Conservation (phyloP, 2,888 invertebrate genomes). For the Pandemis heparana region DNA sequence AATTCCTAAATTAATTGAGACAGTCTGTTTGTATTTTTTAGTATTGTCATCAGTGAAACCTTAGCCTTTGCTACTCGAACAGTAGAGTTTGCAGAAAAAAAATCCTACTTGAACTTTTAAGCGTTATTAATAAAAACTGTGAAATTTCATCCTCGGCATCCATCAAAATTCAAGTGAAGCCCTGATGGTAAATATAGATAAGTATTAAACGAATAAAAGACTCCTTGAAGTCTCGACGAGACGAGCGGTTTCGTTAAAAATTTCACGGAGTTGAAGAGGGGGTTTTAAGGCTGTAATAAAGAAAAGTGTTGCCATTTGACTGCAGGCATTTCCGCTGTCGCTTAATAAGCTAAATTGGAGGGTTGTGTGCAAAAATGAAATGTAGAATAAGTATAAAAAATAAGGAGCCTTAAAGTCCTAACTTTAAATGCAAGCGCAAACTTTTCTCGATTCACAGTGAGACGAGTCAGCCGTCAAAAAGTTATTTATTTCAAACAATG, state of each 20-base stretch:
- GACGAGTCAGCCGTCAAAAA: no score
- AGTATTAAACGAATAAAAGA: slow-evolving; percentile 39
- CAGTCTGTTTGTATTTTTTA: no score
- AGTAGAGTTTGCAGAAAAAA: neutral
- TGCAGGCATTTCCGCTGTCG: slow-evolving; percentile 12
- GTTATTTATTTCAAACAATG: no score
- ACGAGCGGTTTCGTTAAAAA: slow-evolving; percentile 28
- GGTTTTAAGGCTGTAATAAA: slow-evolving; percentile 37
- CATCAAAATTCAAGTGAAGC: slow-evolving; percentile 29
- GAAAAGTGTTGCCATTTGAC: slow-evolving; percentile 33
- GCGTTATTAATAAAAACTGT: neutral
- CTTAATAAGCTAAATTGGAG: slow-evolving; percentile 25
- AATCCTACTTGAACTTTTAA: neutral
- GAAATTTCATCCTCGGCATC: neutral
- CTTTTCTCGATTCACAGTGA: neutral
- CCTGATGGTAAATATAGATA: slow-evolving; percentile 31
- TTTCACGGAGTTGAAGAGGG: slow-evolving; percentile 16
- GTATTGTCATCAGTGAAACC: no score
- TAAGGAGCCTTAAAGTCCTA: neutral
- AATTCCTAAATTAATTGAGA: no score
- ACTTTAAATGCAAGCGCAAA: neutral
- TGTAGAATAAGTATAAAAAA: neutral
- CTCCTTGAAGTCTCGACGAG: slow-evolving; percentile 15
- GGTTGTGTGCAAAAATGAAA: neutral
- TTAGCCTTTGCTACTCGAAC: no score